Evolutionary conservation across 2,797 vertebrate species (phyloP).

Genomic region (Linurgus olivaceus): DNA sequence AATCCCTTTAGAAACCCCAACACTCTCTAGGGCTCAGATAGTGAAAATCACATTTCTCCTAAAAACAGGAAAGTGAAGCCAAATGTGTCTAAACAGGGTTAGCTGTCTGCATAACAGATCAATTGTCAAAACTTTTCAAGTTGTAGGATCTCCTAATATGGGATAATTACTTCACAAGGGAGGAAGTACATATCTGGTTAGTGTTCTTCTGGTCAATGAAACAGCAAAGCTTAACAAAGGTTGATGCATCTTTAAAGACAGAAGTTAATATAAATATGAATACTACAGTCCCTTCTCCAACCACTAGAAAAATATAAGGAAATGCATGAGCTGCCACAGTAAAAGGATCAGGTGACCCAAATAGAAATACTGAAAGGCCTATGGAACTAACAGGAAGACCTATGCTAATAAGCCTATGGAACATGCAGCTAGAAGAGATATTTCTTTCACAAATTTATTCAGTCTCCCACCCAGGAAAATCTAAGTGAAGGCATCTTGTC

Average conservation of each 20-base stretch:
- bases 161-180: neutral
- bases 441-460: neutral
- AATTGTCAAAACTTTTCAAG: neutral
- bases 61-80: neutral
- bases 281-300: neutral
- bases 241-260: neutral
- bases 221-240: neutral
- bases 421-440: neutral
- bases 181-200: neutral
- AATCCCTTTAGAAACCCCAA: neutral
- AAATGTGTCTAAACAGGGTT: neutral
- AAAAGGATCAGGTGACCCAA: neutral
- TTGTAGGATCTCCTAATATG: neutral
- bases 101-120: neutral
- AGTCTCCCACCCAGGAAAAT: neutral
- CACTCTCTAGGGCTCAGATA: neutral
- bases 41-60: neutral
- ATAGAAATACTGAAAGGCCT: neutral
- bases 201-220: neutral
- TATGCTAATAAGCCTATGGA: neutral
- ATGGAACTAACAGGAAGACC: neutral
- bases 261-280: neutral
- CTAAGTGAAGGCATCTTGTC: neutral
- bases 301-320: neutral
- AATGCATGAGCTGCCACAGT: neutral